Conservation (phyloP, 2,888 invertebrate genomes). For the Leucoma salicis region DNA sequence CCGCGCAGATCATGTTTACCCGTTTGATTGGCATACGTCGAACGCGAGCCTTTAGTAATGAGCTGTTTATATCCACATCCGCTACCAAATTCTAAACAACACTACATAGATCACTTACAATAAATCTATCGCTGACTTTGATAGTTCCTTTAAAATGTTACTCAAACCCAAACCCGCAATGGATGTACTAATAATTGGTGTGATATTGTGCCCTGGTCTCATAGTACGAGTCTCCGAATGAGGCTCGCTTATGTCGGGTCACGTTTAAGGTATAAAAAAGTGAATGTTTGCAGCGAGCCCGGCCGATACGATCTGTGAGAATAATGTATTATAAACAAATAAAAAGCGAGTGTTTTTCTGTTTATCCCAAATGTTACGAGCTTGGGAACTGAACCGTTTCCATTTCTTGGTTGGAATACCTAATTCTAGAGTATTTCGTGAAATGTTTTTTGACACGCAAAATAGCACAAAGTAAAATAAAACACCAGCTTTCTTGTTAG, state of each 20-base stretch:
- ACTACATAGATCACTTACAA: neutral
- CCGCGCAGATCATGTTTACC: slow-evolving; percentile 31
- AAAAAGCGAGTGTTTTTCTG: slow-evolving; percentile 44
- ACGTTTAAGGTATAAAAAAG: slow-evolving; percentile 52
- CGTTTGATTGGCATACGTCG: slow-evolving; percentile 39
- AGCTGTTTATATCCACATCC: slow-evolving; percentile 44
- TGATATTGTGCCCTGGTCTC: neutral
- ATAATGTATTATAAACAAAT: slow-evolving; percentile 54
- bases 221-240: slow-evolving; percentile 29
- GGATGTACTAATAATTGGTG: neutral
- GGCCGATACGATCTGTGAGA: slow-evolving; percentile 41
- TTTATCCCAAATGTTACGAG: slow-evolving; percentile 40
- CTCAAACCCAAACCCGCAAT: neutral
- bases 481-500: too few species aligned
- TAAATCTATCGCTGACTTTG: too few species aligned
- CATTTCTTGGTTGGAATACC: slow-evolving; percentile 21
- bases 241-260: slow-evolving; percentile 48
- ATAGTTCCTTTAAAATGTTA: too few species aligned
- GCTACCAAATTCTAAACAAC: slow-evolving; percentile 1
- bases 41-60: slow-evolving; percentile 46
- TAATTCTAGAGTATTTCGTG: neutral
- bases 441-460: neutral
- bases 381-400: slow-evolving; percentile 13
- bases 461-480: too few species aligned
- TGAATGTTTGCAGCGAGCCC: slow-evolving; percentile 39